These are phyloP conservation scores for Pachycephala philippinensis DNA, from an alignment of 2,113 vertebrate species.

Conservation along the genomic window DNA sequence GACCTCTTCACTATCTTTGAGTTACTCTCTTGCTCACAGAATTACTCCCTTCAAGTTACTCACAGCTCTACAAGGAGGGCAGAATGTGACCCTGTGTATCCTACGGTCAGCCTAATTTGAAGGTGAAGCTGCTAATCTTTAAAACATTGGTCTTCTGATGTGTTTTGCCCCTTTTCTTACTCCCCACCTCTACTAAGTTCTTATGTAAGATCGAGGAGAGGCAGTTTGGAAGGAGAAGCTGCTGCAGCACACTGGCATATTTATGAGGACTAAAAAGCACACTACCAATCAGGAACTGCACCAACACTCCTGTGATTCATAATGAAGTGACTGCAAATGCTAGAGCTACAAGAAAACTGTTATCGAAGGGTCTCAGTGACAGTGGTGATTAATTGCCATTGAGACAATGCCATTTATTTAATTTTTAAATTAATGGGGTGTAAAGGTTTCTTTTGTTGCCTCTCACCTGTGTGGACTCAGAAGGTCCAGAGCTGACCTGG, in stretches of 20 bases:
- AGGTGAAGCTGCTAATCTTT: not conserved
- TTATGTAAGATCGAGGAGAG: not conserved
- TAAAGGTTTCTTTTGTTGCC: not conserved
- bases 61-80: not conserved
- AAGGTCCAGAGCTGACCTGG: constrained; percentile 85
- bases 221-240: not conserved
- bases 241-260: not conserved
- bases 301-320: not conserved
- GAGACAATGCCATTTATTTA: not conserved
- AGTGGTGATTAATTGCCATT: not conserved
- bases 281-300: not conserved
- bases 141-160: not conserved
- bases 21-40: not conserved
- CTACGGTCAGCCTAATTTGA: not conserved
- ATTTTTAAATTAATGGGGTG: constrained; percentile 55
- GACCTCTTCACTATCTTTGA: not conserved
- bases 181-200: not conserved
- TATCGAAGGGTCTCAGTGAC: not conserved
- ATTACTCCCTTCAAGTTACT: not conserved
- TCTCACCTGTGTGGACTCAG: constrained; percentile 92
- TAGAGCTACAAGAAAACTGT: constrained; percentile 12
- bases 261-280: not conserved
- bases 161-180: not conserved
- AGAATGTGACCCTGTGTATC: not conserved
- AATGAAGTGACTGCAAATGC: not conserved